Conservation (phyloP, 2,797 vertebrate genomes). For the Limosa lapponica region DNA sequence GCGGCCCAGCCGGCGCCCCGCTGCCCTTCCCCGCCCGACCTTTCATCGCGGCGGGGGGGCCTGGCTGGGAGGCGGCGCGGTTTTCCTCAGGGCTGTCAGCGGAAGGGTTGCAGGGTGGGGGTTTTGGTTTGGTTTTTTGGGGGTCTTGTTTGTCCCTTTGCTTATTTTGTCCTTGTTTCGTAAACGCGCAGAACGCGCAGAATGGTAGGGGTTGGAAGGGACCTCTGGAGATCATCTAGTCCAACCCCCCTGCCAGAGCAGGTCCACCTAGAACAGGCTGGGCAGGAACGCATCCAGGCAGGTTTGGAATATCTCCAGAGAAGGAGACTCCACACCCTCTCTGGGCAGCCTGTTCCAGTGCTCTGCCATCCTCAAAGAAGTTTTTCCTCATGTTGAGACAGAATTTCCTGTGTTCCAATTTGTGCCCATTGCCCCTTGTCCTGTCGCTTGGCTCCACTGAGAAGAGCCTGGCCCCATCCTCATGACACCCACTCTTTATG, state of each 20-base stretch:
- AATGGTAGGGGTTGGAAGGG: neutral
- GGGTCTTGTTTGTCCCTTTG: neutral
- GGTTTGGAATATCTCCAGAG: neutral
- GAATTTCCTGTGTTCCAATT: neutral
- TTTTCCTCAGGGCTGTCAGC: conserved; percentile 69
- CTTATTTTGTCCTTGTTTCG: neutral
- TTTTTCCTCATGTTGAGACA: neutral
- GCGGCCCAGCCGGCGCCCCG: neutral
- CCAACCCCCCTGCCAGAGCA: neutral
- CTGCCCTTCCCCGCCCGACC: conserved; percentile 42
- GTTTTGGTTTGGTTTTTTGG: neutral
- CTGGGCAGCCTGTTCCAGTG: neutral
- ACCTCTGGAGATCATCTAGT: neutral
- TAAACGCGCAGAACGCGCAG: neutral
- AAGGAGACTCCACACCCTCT: neutral
- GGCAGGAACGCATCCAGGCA: neutral
- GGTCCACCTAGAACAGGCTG: neutral
- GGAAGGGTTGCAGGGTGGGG: neutral
- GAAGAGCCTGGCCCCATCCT: neutral
- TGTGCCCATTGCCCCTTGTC: neutral
- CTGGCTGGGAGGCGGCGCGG: conserved; percentile 67
- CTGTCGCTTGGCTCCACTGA: neutral
- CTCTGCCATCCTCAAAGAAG: neutral
- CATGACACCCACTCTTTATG: neutral
- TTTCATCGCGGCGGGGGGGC: conserved; percentile 75